These are phyloP conservation scores for Deroplatys truncata DNA, from an alignment of 2,888 invertebrate genomes.

Conservation along the genomic window DNA sequence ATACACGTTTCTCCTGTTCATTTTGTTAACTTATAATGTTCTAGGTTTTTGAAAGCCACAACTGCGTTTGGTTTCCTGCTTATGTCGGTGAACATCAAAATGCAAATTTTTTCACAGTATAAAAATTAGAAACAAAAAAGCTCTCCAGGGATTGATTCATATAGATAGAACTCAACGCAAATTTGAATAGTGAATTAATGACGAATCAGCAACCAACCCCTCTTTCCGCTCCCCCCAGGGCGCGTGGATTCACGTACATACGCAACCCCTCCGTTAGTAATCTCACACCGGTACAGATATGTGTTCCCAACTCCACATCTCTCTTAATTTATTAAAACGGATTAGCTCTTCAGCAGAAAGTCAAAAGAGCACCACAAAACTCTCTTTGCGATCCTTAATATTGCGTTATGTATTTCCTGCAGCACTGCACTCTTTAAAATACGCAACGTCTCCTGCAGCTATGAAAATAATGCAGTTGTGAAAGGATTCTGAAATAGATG, in stretches of 20 bases:
- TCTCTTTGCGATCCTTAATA: too few relatives aligned
- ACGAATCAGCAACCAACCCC: conserved; percentile 20
- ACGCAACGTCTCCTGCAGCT: too few relatives aligned
- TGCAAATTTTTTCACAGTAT: conserved; percentile 2
- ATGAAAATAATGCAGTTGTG: too few relatives aligned
- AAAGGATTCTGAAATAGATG: too few relatives aligned
- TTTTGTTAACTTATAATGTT: neutral
- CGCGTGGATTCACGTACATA: neutral
- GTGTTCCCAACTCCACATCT: neutral
- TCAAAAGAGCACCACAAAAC: too few relatives aligned
- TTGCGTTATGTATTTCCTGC: too few relatives aligned
- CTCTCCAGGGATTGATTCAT: conserved; percentile 14
- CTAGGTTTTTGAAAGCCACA: neutral
- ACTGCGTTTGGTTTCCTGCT: neutral
- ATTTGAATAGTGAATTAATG: conserved; percentile 27
- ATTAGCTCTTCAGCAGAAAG: neutral
- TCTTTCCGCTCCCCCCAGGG: neutral
- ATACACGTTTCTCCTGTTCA: neutral
- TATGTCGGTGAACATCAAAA: neutral
- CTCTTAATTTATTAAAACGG: neutral
- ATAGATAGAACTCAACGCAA: conserved; percentile 18
- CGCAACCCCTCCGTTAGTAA: neutral
- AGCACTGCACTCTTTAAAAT: too few relatives aligned
- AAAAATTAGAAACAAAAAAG: conserved; percentile 1
- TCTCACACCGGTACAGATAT: neutral